Evolutionary conservation across 2,888 invertebrate genomes (phyloP).

Genomic region (Limnephilus rhombicus): DNA sequence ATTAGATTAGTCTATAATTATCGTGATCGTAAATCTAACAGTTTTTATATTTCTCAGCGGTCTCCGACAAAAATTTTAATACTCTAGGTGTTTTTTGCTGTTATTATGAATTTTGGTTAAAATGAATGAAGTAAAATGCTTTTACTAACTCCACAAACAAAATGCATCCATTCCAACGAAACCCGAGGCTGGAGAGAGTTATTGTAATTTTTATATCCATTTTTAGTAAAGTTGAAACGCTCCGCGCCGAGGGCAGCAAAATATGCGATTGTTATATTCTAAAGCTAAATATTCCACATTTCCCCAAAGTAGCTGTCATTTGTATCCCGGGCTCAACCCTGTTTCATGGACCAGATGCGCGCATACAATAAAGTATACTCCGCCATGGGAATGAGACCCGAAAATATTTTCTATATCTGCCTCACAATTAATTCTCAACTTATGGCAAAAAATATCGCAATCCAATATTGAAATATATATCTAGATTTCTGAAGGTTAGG

Average conservation of each 20-base stretch:
- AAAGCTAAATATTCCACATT: conserved; percentile 43
- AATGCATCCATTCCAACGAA: neutral
- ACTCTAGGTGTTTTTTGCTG: neutral
- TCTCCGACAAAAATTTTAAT: neutral
- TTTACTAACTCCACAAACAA: neutral
- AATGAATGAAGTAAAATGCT: neutral
- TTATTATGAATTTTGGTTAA: neutral
- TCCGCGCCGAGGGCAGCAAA: conserved; percentile 3
- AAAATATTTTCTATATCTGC: neutral
- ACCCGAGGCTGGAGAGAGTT: neutral
- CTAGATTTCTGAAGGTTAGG: too few species aligned
- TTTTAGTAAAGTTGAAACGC: neutral
- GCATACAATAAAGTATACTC: conserved; percentile 12
- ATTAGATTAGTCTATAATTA: too few species aligned
- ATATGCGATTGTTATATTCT: conserved; percentile 35
- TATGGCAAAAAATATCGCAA: too few species aligned
- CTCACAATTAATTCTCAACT: neutral
- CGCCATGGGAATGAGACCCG: neutral
- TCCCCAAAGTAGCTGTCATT: conserved; percentile 13
- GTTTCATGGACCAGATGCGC: conserved; percentile 27
- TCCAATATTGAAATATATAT: too few species aligned
- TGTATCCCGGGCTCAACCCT: conserved; percentile 10
- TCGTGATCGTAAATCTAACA: too few species aligned
- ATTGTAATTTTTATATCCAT: neutral
- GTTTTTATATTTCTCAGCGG: neutral